phyloP scores from a whole-genome alignment of 2,888 invertebrate genomes.

The Liodrosophila aerea region DNA sequence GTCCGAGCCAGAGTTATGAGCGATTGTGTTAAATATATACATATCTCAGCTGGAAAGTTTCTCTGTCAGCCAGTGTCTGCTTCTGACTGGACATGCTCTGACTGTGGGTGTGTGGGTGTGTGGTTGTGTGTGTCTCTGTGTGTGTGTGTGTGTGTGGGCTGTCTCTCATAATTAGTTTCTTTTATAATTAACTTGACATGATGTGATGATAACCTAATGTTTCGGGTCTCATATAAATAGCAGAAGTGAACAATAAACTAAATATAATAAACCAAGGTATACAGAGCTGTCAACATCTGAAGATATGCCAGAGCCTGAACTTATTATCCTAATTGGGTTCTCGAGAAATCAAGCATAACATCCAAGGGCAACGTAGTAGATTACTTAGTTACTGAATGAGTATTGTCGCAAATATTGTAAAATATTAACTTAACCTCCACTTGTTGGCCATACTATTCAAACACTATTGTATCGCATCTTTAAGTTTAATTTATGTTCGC shows the following conservation, averaged over 20 bases:
- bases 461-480: conserved; percentile 2
- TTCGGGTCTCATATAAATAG: too few relatives aligned
- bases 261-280: too few relatives aligned
- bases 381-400: too few relatives aligned
- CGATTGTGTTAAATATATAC: conserved; percentile 28
- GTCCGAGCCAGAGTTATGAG: conserved; percentile 17
- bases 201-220: conserved; percentile 8
- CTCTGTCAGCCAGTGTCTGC: conserved; percentile 20
- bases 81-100: conserved; percentile 1
- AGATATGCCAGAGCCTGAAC: too few relatives aligned
- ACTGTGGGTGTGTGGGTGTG: not conserved
- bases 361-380: too few relatives aligned
- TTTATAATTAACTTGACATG: conserved; percentile 47
- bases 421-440: too few relatives aligned
- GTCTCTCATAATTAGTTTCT: conserved; percentile 31
- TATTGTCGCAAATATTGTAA: too few relatives aligned
- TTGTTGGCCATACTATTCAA: not conserved
- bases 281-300: too few relatives aligned
- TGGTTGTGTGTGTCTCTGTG: conserved; percentile 7
- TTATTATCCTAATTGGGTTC: not conserved
- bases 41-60: conserved; percentile 21
- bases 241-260: too few relatives aligned
- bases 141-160: not conserved
- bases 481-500: conserved; percentile 23
- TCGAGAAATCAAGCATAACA: not conserved